phyloP scores from a whole-genome alignment of 2,888 invertebrate species.

The Deroplatys truncata region DNA sequence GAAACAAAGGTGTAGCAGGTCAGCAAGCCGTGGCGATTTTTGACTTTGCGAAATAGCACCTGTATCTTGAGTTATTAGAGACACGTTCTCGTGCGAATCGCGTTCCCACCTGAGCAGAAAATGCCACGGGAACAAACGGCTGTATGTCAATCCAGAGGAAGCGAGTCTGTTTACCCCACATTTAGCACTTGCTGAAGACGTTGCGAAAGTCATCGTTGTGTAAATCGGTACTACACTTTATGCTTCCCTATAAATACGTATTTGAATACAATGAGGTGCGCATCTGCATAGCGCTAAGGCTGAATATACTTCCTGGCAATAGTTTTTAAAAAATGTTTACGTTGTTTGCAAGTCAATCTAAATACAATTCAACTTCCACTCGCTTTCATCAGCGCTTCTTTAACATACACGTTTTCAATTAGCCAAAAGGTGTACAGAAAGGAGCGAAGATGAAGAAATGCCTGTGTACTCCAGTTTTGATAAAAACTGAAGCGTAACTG shows the following conservation, averaged over 20 bases:
- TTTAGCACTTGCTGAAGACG: background rate
- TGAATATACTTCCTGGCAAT: background rate
- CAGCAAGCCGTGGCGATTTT: background rate
- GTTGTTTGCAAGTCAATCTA: background rate
- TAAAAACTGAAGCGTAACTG: too few species aligned
- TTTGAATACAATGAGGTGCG: background rate
- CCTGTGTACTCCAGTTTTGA: too few species aligned
- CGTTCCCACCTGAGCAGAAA: too few species aligned
- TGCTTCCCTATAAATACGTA: background rate
- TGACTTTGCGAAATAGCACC: background rate
- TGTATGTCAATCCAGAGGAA: background rate
- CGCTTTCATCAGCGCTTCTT: background rate
- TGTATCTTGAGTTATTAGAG: background rate
- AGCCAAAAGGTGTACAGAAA: background rate
- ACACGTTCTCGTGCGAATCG: background rate
- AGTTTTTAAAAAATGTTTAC: background rate
- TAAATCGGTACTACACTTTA: background rate
- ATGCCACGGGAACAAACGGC: too few species aligned
- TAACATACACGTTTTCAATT: background rate
- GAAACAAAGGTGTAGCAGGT: background rate
- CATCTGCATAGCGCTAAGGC: background rate
- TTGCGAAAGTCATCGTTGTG: background rate
- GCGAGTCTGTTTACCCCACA: background rate
- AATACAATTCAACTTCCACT: background rate
- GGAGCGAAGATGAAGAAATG: background rate